A percentile compares a stretch with the other conserved stretches of the same genome.
Conservation (phyloP, 2,797 vertebrate genomes). For the Xyrichtys novacula region DNA sequence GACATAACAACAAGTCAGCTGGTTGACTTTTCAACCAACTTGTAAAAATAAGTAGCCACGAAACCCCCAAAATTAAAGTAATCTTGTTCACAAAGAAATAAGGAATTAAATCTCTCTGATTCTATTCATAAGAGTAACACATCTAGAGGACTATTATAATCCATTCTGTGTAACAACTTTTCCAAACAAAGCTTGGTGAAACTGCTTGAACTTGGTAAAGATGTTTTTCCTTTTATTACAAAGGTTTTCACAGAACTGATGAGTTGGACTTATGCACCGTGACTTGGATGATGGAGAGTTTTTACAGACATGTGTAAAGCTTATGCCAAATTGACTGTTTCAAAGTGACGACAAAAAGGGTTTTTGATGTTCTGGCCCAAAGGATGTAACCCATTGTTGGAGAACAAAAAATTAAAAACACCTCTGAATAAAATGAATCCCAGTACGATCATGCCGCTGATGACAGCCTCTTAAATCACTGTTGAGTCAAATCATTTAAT, state of each 20-base stretch:
- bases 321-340: constrained; percentile 8
- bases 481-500: not conserved
- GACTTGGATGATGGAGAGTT: too few species aligned
- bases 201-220: too few species aligned
- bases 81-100: too few species aligned
- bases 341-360: too few species aligned
- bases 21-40: too few species aligned
- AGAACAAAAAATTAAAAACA: constrained; percentile 16
- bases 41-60: too few species aligned
- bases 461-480: not conserved
- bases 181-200: not conserved
- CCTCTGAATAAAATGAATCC: constrained; percentile 5
- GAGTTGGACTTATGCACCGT: too few species aligned
- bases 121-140: not conserved
- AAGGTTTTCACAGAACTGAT: too few species aligned
- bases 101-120: too few species aligned
- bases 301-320: not conserved
- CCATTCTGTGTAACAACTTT: not conserved
- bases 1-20: too few species aligned
- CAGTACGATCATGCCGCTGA: not conserved
- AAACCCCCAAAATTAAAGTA: too few species aligned
- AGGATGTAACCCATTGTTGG: not conserved
- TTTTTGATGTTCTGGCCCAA: constrained; percentile 1
- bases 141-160: not conserved
- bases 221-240: too few species aligned